Evolutionary conservation across 2,888 invertebrate species (phyloP).

Genomic region (Dendrolimus houi): DNA sequence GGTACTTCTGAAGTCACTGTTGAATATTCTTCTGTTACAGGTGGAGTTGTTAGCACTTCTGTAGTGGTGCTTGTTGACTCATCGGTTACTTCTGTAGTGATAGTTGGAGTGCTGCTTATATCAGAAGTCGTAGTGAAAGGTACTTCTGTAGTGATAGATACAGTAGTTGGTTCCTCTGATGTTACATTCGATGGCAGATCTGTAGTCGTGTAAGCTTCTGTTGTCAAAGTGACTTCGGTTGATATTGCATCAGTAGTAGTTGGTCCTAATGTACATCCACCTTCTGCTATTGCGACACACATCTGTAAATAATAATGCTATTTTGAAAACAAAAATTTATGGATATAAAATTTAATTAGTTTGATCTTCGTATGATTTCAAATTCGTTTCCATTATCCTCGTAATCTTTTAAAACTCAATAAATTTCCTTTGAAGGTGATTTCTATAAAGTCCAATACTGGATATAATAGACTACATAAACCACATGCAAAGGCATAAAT

Average conservation of each 20-base stretch:
- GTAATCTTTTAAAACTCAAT: no score
- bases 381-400: no score
- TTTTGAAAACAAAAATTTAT: no score
- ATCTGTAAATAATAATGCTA: constrained; percentile 8
- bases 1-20: background rate
- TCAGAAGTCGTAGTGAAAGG: background rate
- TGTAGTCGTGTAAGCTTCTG: background rate
- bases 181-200: background rate
- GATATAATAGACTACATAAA: no score
- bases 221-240: background rate
- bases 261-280: constrained; percentile 15
- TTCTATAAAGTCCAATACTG: no score
- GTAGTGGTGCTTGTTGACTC: background rate
- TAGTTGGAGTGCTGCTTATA: background rate
- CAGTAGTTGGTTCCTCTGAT: background rate
- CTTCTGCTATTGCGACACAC: constrained; percentile 16
- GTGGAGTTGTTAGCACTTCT: background rate
- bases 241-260: background rate
- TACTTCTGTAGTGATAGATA: background rate
- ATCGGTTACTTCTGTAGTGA: background rate
- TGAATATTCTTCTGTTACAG: background rate
- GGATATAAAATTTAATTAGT: no score
- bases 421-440: no score
- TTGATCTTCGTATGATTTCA: no score
- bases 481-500: no score